Percentiles rank a stretch among this genome's conserved stretches.
These are phyloP conservation scores for Harpalus rufipes DNA, from an alignment of 2,888 invertebrate genomes.

Conservation along the genomic window DNA sequence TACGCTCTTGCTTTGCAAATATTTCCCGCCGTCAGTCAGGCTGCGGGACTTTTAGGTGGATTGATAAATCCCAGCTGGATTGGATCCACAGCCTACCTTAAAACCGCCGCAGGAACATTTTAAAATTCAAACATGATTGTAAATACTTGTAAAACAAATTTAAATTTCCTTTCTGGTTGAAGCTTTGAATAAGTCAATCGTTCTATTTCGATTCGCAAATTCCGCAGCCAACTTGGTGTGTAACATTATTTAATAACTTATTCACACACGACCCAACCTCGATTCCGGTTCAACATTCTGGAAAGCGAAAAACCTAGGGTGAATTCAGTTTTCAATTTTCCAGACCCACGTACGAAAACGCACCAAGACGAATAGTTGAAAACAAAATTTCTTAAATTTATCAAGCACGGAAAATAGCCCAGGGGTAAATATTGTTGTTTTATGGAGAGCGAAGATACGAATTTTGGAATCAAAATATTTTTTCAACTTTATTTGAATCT, in stretches of 20 bases:
- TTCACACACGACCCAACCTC: conserved; percentile 16
- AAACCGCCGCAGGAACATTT: not conserved
- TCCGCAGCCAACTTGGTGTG: conserved; percentile 17
- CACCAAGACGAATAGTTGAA: conserved; percentile 24
- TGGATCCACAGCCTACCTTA: too few species aligned
- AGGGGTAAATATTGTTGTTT: not conserved
- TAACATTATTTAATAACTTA: conserved; percentile 44
- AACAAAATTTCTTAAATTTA: conserved; percentile 44
- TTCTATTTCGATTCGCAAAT: conserved; percentile 32
- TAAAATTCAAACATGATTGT: conserved; percentile 31
- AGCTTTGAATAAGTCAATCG: conserved; percentile 49
- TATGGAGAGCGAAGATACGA: not conserved
- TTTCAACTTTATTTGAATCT: not conserved
- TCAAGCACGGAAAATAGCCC: conserved; percentile 17
- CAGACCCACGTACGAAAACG: conserved; percentile 17
- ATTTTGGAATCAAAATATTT: conserved; percentile 3
- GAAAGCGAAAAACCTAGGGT: conserved; percentile 8
- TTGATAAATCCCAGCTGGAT: too few species aligned
- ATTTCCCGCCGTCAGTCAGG: too few species aligned
- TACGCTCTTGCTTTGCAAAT: too few species aligned
- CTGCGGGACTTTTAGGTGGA: too few species aligned
- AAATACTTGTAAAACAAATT: conserved; percentile 45
- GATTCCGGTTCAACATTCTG: not conserved
- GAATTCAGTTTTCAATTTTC: conserved; percentile 46
- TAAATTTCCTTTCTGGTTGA: conserved; percentile 33